Base-by-base conservation (phyloP, 37 sponge, comb jelly and placozoan species). In the Chondrilla cf. caribensis region DNA sequence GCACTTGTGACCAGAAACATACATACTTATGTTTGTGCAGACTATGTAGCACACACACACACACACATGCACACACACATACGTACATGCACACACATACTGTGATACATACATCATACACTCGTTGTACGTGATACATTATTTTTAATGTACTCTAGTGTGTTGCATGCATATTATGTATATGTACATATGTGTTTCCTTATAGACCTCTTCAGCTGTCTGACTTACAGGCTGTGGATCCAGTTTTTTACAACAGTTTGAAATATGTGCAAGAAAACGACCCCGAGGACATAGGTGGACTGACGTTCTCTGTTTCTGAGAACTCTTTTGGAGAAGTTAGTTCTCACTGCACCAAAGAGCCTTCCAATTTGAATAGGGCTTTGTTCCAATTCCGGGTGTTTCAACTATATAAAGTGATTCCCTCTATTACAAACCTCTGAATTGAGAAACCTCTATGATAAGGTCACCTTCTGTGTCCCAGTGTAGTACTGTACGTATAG, bases 301-400 rank as follows among this genome's bases (percentile, higher is more conserved):
- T 97, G 24, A 93, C 94, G 39, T 97, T 97, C 80, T 87, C 92
- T 9, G 94, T 90, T 33, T 85, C 93, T 57, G 98, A 97, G 86
- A 91, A 91, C 70, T 62, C 81, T 19, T 70, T 37, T 18, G 71
- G 71, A 33, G 71, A 70, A 36, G 71, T 70, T 29, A 37, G 29
- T 28, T 15, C 29, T 15, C 6, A 62, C 15, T 19, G 25, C 15
- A 29, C 25, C 17, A 11, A 55, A 19, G 17, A 11, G 11, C 17
- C 17, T 11, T 55, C 11, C 17, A 17, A 19, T 19, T 19, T 55
- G 17, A 55, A 55, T 55, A 55, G 11, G 57, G 57, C 17, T 55
- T 11, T 55, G 57, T 7, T 64, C 32, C 28, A 64, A 31, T 31
- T 31, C 28, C 32, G n/a, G n/a, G n/a, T n/a, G n/a, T n/a, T n/a